These are phyloP conservation scores for Chaetodon trifascialis DNA, from an alignment of 2,113 vertebrate genomes.

Conservation along the genomic window DNA sequence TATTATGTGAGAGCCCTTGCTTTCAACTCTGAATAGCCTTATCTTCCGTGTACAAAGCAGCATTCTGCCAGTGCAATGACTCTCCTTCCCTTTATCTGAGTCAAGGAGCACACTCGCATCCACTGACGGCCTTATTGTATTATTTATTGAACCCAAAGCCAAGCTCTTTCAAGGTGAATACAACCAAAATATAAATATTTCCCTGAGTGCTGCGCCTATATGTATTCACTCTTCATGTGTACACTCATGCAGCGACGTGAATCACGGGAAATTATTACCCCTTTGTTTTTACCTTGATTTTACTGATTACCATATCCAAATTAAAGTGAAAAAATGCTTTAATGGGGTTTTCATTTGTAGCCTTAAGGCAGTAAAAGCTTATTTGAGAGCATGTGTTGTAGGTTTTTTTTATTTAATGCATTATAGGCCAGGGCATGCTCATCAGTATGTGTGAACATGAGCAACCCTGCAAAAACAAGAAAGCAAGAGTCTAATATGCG, in stretches of 20 bases:
- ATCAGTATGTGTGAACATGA: constrained; percentile 30
- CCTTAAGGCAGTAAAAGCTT: neutral
- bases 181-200: constrained; percentile 5
- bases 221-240: constrained; percentile 14
- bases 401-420: neutral
- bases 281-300: constrained; percentile 28
- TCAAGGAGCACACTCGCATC: constrained; percentile 29
- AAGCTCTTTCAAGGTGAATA: constrained; percentile 57
- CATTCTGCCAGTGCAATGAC: constrained; percentile 50
- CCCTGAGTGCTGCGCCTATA: neutral
- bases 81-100: constrained; percentile 63
- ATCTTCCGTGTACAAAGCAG: constrained; percentile 65
- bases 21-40: constrained; percentile 57
- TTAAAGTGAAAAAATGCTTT: constrained; percentile 10
- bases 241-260: neutral
- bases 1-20: constrained; percentile 39
- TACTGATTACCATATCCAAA: neutral
- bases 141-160: constrained; percentile 62
- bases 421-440: neutral
- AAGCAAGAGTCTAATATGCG: constrained; percentile 18
- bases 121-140: constrained; percentile 49
- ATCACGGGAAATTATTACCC: neutral
- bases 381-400: neutral
- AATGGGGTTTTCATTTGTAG: constrained; percentile 17
- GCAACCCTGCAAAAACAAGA: neutral